Evolutionary conservation across 2,888 invertebrate genomes (phyloP).

Genomic region (Eupithecia dodoneata): DNA sequence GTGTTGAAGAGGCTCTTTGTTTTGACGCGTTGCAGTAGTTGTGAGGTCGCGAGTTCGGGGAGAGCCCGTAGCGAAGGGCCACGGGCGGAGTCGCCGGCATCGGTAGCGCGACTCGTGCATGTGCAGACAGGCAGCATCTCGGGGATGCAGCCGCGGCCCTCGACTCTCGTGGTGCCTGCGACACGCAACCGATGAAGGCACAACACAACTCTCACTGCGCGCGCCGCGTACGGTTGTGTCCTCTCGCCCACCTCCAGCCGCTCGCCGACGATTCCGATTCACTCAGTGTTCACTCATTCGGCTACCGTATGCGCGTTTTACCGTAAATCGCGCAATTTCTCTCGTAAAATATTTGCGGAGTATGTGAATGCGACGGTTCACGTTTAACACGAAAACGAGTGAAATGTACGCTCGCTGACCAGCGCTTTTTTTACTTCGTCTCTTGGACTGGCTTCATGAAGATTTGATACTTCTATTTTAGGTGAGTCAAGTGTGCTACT

Average conservation of each 20-base stretch:
- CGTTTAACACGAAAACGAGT: constrained; percentile 72
- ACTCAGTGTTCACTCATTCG: constrained; percentile 71
- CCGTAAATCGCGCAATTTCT: constrained; percentile 72
- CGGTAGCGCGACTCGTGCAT: constrained; percentile 49
- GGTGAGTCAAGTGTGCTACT: constrained; percentile 58
- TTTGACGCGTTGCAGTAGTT: constrained; percentile 46
- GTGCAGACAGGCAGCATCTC: constrained; percentile 67
- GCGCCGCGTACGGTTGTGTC: constrained; percentile 78
- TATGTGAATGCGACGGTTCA: constrained; percentile 79
- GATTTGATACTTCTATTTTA: constrained; percentile 65
- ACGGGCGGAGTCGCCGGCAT: constrained; percentile 38
- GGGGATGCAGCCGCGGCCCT: constrained; percentile 64
- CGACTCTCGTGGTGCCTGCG: constrained; percentile 55
- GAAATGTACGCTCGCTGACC: constrained; percentile 77
- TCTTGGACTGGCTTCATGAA: constrained; percentile 71
- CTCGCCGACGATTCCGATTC: constrained; percentile 54
- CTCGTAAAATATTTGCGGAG: constrained; percentile 68
- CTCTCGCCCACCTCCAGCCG: constrained; percentile 66
- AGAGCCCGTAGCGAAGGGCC: constrained; percentile 21
- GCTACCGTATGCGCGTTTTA: constrained; percentile 70
- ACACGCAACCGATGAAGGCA: constrained; percentile 60
- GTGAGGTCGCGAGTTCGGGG: constrained; percentile 16
- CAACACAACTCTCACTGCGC: constrained; percentile 81
- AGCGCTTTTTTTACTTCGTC: constrained; percentile 58
- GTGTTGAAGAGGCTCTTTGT: constrained; percentile 34